Evolutionary conservation across 2,113 vertebrate species (phyloP).

Genomic region (Ageneiosus marmoratus): DNA sequence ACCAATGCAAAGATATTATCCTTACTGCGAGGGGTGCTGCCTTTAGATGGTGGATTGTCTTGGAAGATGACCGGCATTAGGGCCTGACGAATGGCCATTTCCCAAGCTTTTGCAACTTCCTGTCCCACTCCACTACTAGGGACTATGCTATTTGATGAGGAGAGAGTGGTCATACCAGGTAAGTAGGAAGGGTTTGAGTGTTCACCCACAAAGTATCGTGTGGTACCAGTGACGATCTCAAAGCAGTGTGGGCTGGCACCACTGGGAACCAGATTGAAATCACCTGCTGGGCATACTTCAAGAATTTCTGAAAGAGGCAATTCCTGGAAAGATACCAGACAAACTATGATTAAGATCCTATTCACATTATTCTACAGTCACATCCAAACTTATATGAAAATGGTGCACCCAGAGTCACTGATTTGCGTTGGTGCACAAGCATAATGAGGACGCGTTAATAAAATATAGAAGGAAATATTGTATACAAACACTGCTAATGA

Average conservation of each 20-base stretch:
- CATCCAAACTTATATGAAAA: not conserved
- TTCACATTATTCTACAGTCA: not conserved
- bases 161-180: constrained; percentile 52
- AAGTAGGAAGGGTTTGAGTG: constrained; percentile 66
- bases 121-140: constrained; percentile 78
- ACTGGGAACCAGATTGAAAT: constrained; percentile 76
- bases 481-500: too few species aligned
- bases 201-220: constrained; percentile 86
- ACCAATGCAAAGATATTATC: not conserved
- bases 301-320: constrained; percentile 87
- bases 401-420: too few species aligned
- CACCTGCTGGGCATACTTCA: constrained; percentile 72
- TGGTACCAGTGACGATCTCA: constrained; percentile 81
- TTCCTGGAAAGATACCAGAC: constrained; percentile 68
- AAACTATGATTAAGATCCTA: not conserved
- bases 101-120: constrained; percentile 82
- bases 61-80: constrained; percentile 88
- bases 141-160: constrained; percentile 66
- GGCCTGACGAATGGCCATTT: constrained; percentile 83
- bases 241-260: constrained; percentile 86
- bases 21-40: constrained; percentile 78
- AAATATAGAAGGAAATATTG: not conserved
- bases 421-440: too few species aligned
- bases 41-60: constrained; percentile 75
- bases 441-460: not conserved